Conservation (phyloP, 2,113 vertebrate genomes). For the Forbesichthys agassizii region DNA sequence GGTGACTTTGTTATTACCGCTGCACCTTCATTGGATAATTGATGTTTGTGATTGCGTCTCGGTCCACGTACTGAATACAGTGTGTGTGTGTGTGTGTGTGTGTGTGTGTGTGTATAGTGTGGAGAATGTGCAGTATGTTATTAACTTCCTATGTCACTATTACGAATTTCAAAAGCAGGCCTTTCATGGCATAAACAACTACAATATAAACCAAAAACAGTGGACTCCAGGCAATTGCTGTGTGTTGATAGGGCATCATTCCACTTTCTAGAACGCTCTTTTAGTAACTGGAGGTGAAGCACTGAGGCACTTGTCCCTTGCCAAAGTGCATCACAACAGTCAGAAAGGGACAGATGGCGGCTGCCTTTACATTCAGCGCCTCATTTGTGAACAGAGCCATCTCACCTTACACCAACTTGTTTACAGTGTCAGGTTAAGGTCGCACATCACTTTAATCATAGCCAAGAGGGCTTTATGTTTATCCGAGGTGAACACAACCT, state of each 20-base stretch:
- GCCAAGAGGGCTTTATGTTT: constrained; percentile 11
- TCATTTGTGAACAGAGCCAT: neutral
- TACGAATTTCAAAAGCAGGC: too few species aligned
- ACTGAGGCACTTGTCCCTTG: neutral
- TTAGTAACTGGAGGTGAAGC: neutral
- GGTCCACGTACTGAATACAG: neutral
- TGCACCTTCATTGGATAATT: neutral
- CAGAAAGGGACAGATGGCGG: neutral
- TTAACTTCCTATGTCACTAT: too few species aligned
- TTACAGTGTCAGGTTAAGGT: constrained; percentile 20
- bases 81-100: constrained; percentile 3
- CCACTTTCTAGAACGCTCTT: neutral
- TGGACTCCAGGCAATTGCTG: neutral
- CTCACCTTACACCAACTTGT: constrained; percentile 13
- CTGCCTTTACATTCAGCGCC: neutral
- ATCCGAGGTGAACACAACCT: constrained; percentile 17
- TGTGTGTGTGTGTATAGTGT: constrained; percentile 5
- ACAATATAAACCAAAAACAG: neutral
- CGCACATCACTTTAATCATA: constrained; percentile 35
- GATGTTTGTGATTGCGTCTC: neutral
- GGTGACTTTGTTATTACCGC: constrained; percentile 60
- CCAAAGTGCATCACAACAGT: neutral
- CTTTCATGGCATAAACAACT: too few species aligned
- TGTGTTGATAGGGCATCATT: neutral
- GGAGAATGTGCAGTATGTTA: neutral